Evolutionary conservation across 2,797 vertebrate species (phyloP), one percentile per base, ranked within the genome.

Genomic region (Lepidocolaptes lacrymiger): DNA sequence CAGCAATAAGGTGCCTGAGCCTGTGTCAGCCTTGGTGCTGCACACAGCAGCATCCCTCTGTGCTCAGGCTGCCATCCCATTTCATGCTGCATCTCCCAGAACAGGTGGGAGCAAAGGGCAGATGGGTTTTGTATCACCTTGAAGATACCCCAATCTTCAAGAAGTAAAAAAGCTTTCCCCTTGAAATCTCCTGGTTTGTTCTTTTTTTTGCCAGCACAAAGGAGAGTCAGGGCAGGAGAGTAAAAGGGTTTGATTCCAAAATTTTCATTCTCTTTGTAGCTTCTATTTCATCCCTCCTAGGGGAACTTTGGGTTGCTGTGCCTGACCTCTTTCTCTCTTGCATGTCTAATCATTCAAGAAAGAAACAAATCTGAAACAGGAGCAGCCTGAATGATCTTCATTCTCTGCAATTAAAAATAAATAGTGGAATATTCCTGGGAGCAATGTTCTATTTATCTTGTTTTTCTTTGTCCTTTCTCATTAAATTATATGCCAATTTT

Each of bases 381-480:
- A 88, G 61, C 34, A 80, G 28, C 30, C 63, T 63, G 80, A 78
- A 69, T 92, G 39, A 79, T 90, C 59, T 88, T 34, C 48, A 64
- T 89, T 86, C 58, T 81, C 86, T 55, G 34, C 0, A 5, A 76
- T 88, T 93, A 93, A 93, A 77, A 93, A 81, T 81, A 88, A 94
- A 75, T 26, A 72, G n/a, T 48, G 28, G 62, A 93, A 84, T 67
- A 76, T 73, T 95, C 91, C 79, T 66, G 78, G 69, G 85, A 95
- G 88, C 51, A 85, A 61, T 93, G 91, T 96, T 82, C 76, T 85
- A 46, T 93, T 97, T 93, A 63, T 78, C 67, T 90, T 81, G 68
- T 76, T 86, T 94, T 91, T 55, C 84, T 93, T 91, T 93, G 88
- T 94, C 85, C 46, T 86, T 76, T 52, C 37, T 89, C 76, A 76